phyloP scores from a whole-genome alignment of 2,113 vertebrate species.

The Rhinopithecus roxellana region DNA sequence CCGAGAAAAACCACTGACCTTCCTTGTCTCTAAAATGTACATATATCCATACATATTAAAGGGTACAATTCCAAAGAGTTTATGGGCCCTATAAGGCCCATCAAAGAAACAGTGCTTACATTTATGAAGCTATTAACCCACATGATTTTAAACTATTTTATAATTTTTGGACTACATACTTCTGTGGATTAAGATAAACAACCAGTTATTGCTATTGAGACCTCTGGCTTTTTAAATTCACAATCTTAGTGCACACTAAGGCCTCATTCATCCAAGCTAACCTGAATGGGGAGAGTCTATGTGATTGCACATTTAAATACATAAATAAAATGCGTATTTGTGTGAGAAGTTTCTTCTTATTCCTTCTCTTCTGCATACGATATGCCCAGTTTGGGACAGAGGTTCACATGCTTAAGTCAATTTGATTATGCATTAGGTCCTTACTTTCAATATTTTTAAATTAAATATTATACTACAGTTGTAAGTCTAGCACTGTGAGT shows the following conservation, averaged over 20 bases:
- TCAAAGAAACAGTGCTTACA: background rate
- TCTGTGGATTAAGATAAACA: background rate
- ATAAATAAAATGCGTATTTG: background rate
- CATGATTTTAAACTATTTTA: background rate
- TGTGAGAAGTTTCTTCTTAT: background rate
- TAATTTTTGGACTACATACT: background rate
- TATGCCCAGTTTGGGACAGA: background rate
- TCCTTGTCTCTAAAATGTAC: background rate
- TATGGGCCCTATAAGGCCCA: background rate
- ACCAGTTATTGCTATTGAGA: background rate
- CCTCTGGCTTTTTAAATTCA: background rate
- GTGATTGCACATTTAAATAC: background rate
- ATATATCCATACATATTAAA: background rate
- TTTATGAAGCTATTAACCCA: background rate
- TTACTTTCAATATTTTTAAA: background rate
- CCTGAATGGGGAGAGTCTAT: background rate
- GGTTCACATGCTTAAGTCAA: background rate
- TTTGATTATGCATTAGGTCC: background rate
- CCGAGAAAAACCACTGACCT: background rate
- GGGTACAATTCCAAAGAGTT: background rate
- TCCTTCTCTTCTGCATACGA: background rate
- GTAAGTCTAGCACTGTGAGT: background rate
- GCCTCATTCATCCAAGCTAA: background rate
- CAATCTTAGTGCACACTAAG: background rate
- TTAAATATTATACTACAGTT: background rate